These are phyloP conservation scores for Leucopsar rothschildi DNA, from an alignment of 2,113 vertebrate genomes.

Conservation along the genomic window DNA sequence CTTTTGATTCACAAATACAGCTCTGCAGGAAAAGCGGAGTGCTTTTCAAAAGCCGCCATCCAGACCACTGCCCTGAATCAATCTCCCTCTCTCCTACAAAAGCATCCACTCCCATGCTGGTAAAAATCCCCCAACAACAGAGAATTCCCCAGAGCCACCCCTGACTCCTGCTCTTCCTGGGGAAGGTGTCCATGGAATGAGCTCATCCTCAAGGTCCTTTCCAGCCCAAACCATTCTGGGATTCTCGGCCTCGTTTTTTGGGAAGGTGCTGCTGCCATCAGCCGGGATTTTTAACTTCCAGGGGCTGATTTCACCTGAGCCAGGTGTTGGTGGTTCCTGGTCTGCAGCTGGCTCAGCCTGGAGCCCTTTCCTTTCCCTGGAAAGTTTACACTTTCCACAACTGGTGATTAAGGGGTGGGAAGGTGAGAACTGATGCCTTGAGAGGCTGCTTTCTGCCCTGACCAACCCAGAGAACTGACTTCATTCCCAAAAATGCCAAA, in stretches of 20 bases:
- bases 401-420: neutral
- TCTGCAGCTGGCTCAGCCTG: neutral
- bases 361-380: neutral
- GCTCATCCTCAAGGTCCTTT: neutral
- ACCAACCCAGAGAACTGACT: neutral
- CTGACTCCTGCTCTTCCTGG: neutral
- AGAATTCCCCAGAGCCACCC: neutral
- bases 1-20: neutral
- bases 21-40: neutral
- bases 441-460: neutral
- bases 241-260: neutral
- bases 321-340: rapidly evolving
- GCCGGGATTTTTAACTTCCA: neutral
- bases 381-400: neutral
- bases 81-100: neutral
- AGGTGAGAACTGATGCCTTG: neutral
- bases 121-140: neutral
- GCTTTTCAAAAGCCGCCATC: neutral
- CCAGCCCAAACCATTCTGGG: neutral
- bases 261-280: neutral
- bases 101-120: neutral
- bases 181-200: rapidly evolving
- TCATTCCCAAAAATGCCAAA: neutral
- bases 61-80: neutral
- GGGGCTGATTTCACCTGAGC: neutral